These are phyloP conservation scores for Dynastes grantii DNA, from an alignment of 2,888 invertebrate species.

Conservation along the genomic window DNA sequence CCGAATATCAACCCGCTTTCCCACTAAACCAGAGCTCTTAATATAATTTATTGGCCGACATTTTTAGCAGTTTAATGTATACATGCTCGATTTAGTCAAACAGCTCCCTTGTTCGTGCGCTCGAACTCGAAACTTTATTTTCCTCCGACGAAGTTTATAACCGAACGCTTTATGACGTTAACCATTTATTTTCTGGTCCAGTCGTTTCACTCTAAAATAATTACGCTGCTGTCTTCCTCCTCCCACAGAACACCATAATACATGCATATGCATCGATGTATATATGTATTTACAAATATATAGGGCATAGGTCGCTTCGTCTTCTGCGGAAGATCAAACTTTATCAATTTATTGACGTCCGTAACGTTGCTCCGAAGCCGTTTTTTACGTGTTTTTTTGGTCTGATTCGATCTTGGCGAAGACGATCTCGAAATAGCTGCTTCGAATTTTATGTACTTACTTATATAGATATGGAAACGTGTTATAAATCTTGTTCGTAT, in stretches of 20 bases:
- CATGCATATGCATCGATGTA: neutral
- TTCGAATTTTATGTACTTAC: no score
- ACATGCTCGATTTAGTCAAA: slow-evolving; percentile 34
- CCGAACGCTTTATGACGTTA: slow-evolving; percentile 30
- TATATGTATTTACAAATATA: neutral
- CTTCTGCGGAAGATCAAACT: neutral
- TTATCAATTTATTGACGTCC: slow-evolving; percentile 38
- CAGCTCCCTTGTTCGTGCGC: slow-evolving; percentile 4
- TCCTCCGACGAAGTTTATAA: neutral
- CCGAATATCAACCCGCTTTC: neutral
- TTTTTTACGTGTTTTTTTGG: neutral
- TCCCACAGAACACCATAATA: neutral
- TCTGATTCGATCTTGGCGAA: neutral
- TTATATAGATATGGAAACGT: neutral
- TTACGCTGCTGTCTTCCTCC: neutral
- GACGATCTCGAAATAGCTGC: neutral
- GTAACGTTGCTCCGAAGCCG: neutral
- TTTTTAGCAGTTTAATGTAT: slow-evolving; percentile 33
- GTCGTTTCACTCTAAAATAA: slow-evolving; percentile 33
- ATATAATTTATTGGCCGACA: slow-evolving; percentile 26
- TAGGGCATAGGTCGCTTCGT: slow-evolving; percentile 12
- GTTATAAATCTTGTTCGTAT: slow-evolving; percentile 17
- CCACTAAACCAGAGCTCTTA: slow-evolving; percentile 3
- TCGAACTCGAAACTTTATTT: slow-evolving; percentile 26
- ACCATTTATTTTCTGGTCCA: slow-evolving; percentile 37